Percentiles rank a stretch among this genome's conserved stretches.
Evolutionary conservation across 2,888 invertebrate genomes (phyloP).

Genomic region (Platerodrilus igneus): DNA sequence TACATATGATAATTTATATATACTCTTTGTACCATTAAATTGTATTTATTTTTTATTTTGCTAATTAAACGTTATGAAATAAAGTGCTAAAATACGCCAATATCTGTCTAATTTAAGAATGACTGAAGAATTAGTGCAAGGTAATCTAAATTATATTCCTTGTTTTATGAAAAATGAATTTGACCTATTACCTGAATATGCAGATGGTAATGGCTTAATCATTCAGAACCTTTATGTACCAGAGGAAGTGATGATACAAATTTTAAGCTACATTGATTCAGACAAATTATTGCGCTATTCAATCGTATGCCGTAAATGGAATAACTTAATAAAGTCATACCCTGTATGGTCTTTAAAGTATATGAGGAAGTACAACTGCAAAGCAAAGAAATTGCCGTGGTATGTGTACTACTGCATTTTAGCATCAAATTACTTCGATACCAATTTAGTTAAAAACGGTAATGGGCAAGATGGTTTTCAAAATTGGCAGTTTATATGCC

Average conservation of each 20-base stretch:
- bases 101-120: no score
- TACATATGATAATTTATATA: no score
- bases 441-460: constrained; percentile 47
- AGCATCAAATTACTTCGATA: constrained; percentile 40
- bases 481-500: constrained; percentile 40
- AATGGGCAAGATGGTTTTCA: constrained; percentile 40
- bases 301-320: constrained; percentile 48
- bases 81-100: no score
- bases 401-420: constrained; percentile 40
- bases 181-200: no score
- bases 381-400: constrained; percentile 36
- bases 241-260: constrained; percentile 41
- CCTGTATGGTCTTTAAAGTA: constrained; percentile 16
- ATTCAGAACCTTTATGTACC: constrained; percentile 38
- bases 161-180: no score
- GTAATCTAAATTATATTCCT: no score
- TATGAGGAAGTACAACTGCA: constrained; percentile 16
- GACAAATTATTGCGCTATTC: constrained; percentile 40
- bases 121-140: no score
- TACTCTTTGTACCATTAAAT: no score
- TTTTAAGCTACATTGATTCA: constrained; percentile 40
- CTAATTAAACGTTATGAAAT: no score
- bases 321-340: constrained; percentile 36
- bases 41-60: no score
- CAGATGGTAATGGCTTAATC: constrained; percentile 17